Percentiles rank a stretch among this genome's conserved stretches.
phyloP scores from a whole-genome alignment of 1,140 invertebrate genomes.

The Euura saliciscinereae region DNA sequence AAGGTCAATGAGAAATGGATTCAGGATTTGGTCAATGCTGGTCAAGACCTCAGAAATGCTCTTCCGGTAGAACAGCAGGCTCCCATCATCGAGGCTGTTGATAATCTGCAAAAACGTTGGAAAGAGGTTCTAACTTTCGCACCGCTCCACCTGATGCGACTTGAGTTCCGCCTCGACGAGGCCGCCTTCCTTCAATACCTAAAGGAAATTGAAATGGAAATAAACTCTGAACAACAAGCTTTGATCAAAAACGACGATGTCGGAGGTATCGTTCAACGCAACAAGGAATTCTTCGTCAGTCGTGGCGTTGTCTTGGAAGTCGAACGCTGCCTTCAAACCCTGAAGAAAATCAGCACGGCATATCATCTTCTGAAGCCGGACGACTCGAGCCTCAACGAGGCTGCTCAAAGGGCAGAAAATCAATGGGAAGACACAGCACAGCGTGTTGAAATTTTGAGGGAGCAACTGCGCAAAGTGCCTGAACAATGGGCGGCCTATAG shows the following conservation, averaged over 20 bases:
- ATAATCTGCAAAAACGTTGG: conserved; percentile 77
- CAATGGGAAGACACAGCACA: conserved; percentile 76
- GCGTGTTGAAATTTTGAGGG: conserved; percentile 73
- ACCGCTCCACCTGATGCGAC: conserved; percentile 82
- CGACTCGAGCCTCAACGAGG: conserved; percentile 70
- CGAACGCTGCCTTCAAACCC: conserved; percentile 75
- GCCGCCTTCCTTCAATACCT: conserved; percentile 83
- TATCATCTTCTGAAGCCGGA: conserved; percentile 69
- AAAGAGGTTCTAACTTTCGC: conserved; percentile 77
- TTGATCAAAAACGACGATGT: conserved; percentile 86
- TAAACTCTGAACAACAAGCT: conserved; percentile 84
- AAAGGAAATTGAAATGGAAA: conserved; percentile 88
- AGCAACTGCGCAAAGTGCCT: conserved; percentile 84
- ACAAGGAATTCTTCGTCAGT: conserved; percentile 78
- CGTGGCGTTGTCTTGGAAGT: conserved; percentile 72
- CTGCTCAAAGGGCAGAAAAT: conserved; percentile 70
- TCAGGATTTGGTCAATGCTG: conserved; percentile 78
- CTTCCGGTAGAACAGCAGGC: conserved; percentile 72
- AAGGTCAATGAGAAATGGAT: conserved; percentile 83
- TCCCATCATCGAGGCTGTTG: conserved; percentile 72
- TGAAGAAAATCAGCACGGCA: conserved; percentile 72
- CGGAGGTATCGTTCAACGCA: conserved; percentile 75
- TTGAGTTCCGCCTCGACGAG: conserved; percentile 90
- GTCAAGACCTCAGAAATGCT: conserved; percentile 78
- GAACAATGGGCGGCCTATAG: conserved; percentile 89